A percentile compares a stretch with the other conserved stretches of the same genome.
Conservation (phyloP, 2,113 vertebrate genomes). For the Macaca mulatta region DNA sequence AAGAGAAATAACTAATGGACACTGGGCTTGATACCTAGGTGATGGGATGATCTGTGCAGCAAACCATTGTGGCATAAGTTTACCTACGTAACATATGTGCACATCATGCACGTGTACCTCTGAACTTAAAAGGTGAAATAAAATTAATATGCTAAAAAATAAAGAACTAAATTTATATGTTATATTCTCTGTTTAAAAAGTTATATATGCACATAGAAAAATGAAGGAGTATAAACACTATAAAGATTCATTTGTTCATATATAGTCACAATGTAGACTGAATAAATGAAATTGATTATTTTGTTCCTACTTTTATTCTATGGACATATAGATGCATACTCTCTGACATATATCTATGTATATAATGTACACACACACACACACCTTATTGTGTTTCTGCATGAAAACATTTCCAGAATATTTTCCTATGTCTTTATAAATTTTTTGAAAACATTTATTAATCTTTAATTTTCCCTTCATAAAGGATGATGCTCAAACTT, state of each 20-base stretch:
- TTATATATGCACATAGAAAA: neutral
- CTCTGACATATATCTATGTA: neutral
- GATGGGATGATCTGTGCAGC: too few relatives aligned
- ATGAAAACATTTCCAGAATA: neutral
- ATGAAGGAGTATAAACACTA: neutral
- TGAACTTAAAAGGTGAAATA: too few relatives aligned
- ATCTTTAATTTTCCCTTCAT: neutral
- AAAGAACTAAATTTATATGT: too few relatives aligned
- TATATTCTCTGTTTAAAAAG: neutral
- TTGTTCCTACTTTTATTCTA: neutral
- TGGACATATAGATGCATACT: neutral
- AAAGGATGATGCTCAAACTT: neutral
- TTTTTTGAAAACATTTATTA: neutral
- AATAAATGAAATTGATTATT: neutral
- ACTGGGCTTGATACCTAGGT: too few relatives aligned
- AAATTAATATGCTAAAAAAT: too few relatives aligned
- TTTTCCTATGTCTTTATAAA: neutral
- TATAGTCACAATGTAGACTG: neutral
- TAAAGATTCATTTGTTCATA: neutral
- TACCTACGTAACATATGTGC: too few relatives aligned
- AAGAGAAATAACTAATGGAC: too few relatives aligned
- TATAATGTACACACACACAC: neutral
- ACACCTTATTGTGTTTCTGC: neutral
- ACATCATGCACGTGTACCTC: too few relatives aligned
- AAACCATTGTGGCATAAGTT: too few relatives aligned